phyloP scores from a whole-genome alignment of 2,797 vertebrate genomes.

The Momotus momota region DNA sequence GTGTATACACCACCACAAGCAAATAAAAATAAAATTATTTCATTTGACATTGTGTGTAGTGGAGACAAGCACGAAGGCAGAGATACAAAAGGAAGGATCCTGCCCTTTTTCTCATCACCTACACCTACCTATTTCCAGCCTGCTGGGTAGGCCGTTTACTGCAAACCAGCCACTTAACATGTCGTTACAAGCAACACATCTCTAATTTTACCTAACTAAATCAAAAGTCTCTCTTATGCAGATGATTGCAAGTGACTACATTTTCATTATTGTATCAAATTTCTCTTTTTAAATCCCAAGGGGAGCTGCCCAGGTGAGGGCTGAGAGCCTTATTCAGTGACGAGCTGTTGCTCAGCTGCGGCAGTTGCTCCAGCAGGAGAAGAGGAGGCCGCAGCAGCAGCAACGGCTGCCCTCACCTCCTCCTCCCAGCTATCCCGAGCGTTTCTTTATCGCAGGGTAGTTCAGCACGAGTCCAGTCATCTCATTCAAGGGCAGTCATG shows the following conservation, averaged over 20 bases:
- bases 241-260: neutral
- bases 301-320: fast-evolving
- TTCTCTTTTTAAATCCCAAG: neutral
- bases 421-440: neutral
- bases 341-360: fast-evolving
- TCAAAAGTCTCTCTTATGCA: neutral
- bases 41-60: neutral
- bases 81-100: neutral
- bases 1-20: fast-evolving
- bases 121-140: neutral
- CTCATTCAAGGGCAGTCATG: fast-evolving
- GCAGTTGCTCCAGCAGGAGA: fast-evolving
- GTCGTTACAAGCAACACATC: fast-evolving
- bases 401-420: neutral
- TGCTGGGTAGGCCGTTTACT: fast-evolving
- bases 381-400: fast-evolving
- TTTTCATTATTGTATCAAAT: neutral
- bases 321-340: neutral
- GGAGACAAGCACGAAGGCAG: neutral
- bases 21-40: neutral
- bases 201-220: neutral
- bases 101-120: neutral
- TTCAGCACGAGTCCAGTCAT: fast-evolving
- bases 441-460: neutral
- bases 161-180: fast-evolving